Percentiles rank a stretch among this genome's conserved stretches.
These are phyloP conservation scores for Spinibarbus caldwelli DNA, from an alignment of 2,797 vertebrate species.

Conservation along the genomic window DNA sequence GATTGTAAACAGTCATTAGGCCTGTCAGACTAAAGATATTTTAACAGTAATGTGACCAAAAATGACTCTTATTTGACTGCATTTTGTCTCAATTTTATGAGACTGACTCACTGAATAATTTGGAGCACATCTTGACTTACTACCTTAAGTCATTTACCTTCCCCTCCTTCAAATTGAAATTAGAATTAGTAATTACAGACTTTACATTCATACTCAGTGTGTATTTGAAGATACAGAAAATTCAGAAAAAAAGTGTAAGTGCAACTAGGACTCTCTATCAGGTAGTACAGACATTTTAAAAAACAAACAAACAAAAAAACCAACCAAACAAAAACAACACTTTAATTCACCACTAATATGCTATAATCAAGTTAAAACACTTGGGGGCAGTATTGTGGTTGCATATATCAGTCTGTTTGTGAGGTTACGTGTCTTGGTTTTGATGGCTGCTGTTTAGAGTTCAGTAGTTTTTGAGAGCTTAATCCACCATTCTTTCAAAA, in stretches of 20 bases:
- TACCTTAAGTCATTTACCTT: no score
- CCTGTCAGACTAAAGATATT: no score
- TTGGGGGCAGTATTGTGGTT: slow-evolving; percentile 62
- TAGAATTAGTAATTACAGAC: not conserved
- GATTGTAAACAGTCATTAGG: no score
- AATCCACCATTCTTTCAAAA: not conserved
- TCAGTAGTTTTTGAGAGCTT: not conserved
- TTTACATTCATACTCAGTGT: not conserved
- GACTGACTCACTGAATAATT: no score
- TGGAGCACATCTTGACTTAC: no score
- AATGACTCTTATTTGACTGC: no score
- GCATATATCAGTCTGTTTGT: not conserved
- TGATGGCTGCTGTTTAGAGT: not conserved
- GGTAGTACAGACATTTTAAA: not conserved
- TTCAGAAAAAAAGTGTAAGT: no score
- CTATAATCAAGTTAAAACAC: slow-evolving; percentile 53
- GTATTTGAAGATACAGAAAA: not conserved
- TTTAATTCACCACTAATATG: not conserved
- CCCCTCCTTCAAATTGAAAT: not conserved
- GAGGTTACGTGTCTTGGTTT: not conserved
- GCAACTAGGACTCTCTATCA: not conserved
- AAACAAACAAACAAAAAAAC: not conserved
- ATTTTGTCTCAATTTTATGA: no score
- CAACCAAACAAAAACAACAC: not conserved
- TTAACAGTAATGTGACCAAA: no score